Percentiles rank a stretch among this genome's conserved stretches.
phyloP scores from a whole-genome alignment of 2,888 invertebrate species.

The Xanthorhoe designata region DNA sequence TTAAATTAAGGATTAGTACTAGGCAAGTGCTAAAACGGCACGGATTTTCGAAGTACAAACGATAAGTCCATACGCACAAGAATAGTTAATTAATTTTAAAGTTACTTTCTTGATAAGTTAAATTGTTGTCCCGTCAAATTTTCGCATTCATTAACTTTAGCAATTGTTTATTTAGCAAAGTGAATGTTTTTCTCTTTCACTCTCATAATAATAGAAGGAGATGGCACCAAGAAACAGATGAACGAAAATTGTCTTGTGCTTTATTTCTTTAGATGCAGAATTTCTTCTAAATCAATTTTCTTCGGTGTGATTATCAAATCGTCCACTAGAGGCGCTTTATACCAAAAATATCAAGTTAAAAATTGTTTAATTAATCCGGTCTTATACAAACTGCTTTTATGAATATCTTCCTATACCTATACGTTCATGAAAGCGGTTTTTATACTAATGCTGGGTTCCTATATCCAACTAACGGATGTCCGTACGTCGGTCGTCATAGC shows the following conservation, averaged over 20 bases:
- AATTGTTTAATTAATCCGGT: neutral
- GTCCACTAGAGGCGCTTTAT: conserved; percentile 7
- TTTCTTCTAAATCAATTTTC: neutral
- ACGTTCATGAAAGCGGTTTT: too few species aligned
- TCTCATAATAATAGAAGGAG: too few species aligned
- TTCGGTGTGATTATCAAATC: neutral
- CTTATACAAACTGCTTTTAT: neutral
- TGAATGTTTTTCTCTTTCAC: too few species aligned
- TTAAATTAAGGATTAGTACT: neutral
- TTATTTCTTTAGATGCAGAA: neutral
- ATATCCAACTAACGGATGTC: too few species aligned
- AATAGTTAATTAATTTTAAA: neutral
- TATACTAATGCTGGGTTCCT: too few species aligned
- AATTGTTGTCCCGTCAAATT: too few species aligned
- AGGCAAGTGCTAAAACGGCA: neutral
- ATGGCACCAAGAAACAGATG: too few species aligned
- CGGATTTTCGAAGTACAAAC: neutral
- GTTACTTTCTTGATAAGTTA: neutral
- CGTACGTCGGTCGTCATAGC: too few species aligned
- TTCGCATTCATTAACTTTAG: too few species aligned
- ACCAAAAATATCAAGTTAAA: neutral
- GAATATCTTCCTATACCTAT: too few species aligned
- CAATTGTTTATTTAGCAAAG: too few species aligned
- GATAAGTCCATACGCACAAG: neutral
- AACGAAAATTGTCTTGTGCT: too few species aligned